phyloP scores from a whole-genome alignment of 2,888 invertebrate genomes.

The Metallyticus violacea region DNA sequence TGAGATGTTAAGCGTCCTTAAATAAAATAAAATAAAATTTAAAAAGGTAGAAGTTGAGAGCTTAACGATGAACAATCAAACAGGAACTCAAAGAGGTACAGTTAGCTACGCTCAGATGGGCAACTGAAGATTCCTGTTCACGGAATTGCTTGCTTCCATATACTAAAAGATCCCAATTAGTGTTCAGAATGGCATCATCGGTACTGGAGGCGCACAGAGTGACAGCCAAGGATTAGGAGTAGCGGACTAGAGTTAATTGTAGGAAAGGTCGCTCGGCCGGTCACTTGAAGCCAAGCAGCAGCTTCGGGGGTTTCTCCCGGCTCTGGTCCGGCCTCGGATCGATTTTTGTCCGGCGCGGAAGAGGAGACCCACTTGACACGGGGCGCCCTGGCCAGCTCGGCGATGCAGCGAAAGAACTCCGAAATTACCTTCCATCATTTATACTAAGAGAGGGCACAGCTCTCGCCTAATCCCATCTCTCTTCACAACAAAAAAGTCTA shows the following conservation, averaged over 20 bases:
- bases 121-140: too few relatives aligned
- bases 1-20: too few relatives aligned
- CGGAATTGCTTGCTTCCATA: too few relatives aligned
- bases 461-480: neutral
- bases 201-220: neutral
- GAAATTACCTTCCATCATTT: conserved; percentile 12
- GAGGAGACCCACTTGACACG: neutral
- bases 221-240: neutral
- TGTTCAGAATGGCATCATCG: too few relatives aligned
- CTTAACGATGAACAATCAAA: too few relatives aligned
- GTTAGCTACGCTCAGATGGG: too few relatives aligned
- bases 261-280: neutral
- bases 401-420: neutral
- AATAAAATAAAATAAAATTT: too few relatives aligned
- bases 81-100: too few relatives aligned
- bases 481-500: neutral
- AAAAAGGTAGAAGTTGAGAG: too few relatives aligned
- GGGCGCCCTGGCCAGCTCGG: neutral
- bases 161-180: too few relatives aligned
- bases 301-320: neutral
- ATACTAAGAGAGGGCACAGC: neutral
- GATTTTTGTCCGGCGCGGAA: conserved; percentile 3
- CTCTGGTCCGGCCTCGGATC: neutral
- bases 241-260: neutral
- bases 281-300: too few relatives aligned